These are phyloP conservation scores for Noctilio leporinus DNA, from an alignment of 2,113 vertebrate species.

Conservation along the genomic window DNA sequence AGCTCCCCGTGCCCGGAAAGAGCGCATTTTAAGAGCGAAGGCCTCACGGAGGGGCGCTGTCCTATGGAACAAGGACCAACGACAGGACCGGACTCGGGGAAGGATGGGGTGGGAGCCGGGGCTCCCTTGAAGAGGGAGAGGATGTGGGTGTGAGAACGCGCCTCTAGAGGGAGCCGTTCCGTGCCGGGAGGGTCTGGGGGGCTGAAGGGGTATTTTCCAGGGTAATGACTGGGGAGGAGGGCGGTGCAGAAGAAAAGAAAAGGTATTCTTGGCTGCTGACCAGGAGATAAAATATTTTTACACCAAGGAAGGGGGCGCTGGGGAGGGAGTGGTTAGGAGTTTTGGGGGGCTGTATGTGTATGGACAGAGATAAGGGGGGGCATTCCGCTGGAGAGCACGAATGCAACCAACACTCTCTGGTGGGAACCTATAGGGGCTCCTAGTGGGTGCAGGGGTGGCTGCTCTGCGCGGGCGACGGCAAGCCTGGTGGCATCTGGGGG, in stretches of 20 bases:
- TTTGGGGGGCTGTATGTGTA: neutral
- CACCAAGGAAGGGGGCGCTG: neutral
- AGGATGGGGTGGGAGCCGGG: neutral
- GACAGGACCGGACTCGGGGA: neutral
- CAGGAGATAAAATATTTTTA: neutral
- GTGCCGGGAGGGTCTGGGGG: neutral
- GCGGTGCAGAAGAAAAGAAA: neutral
- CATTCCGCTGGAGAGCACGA: neutral
- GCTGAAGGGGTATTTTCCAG: neutral
- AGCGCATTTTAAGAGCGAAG: neutral
- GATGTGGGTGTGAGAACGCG: neutral
- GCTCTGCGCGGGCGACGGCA: neutral
- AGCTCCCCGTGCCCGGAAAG: too few relatives aligned
- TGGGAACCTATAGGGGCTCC: neutral
- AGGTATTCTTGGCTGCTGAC: neutral
- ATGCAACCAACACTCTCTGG: neutral
- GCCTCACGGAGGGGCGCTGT: neutral
- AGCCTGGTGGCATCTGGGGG: neutral
- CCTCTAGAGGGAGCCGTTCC: constrained; percentile 9
- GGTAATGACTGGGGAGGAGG: too few relatives aligned
- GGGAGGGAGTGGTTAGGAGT: neutral
- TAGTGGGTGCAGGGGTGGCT: neutral
- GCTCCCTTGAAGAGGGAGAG: neutral
- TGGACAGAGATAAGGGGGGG: neutral
- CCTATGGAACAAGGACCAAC: neutral